phyloP scores from a whole-genome alignment of 2,113 vertebrate genomes.

The Cyphomyrus discorhynchus region DNA sequence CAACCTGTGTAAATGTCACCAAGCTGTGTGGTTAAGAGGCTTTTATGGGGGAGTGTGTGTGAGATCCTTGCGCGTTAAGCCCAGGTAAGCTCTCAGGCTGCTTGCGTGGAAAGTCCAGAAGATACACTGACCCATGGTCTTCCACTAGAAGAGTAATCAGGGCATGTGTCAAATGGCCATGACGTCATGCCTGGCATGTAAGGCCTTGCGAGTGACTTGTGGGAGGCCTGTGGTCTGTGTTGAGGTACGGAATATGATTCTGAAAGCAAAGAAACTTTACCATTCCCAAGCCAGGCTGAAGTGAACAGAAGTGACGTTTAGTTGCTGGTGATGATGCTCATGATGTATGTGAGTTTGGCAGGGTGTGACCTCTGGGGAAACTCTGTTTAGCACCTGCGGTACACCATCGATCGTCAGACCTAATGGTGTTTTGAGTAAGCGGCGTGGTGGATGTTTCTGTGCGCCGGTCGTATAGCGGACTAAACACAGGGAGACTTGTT shows the following conservation, averaged over 20 bases:
- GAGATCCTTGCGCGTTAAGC: background rate
- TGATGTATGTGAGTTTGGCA: background rate
- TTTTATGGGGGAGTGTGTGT: background rate
- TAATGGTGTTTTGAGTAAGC: background rate
- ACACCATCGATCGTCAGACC: background rate
- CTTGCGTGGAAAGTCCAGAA: background rate
- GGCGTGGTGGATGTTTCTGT: background rate
- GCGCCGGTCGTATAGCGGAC: background rate
- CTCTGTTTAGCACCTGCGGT: background rate
- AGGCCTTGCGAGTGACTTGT: background rate
- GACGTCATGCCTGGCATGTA: background rate
- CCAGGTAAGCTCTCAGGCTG: background rate
- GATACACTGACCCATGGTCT: background rate
- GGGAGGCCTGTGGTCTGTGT: background rate
- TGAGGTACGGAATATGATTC: background rate
- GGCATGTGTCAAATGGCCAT: background rate
- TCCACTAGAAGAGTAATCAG: background rate
- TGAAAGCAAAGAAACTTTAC: background rate
- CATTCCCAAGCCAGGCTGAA: background rate
- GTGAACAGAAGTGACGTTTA: background rate
- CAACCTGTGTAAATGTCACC: background rate
- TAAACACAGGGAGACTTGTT: background rate
- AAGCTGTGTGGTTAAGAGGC: background rate
- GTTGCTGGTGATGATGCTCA: background rate
- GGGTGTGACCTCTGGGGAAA: background rate